Conservation (phyloP, 2,888 invertebrate genomes). For the Dendrolimus houi region DNA sequence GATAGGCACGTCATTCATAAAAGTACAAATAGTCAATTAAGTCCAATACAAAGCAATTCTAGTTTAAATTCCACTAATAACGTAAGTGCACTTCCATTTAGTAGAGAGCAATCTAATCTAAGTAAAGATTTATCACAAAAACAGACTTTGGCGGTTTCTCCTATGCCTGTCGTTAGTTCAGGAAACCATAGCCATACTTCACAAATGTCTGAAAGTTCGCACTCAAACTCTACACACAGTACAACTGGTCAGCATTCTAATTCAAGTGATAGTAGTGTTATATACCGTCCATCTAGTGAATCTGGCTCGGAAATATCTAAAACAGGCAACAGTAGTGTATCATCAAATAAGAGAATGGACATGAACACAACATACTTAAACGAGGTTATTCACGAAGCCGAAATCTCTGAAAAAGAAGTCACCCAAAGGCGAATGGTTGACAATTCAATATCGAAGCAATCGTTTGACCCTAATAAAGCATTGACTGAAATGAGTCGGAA, state of each 20-base stretch:
- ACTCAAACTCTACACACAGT: conserved; percentile 74
- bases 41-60: conserved; percentile 75
- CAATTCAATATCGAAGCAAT: conserved; percentile 36
- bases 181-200: conserved; percentile 45
- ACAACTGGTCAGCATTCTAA: conserved; percentile 82
- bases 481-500: conserved; percentile 47
- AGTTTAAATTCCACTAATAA: conserved; percentile 74
- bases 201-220: conserved; percentile 82
- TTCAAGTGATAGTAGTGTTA: conserved; percentile 84
- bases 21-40: conserved; percentile 75
- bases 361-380: conserved; percentile 71
- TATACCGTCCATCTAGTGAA: conserved; percentile 84
- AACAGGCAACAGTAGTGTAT: conserved; percentile 44
- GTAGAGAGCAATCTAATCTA: conserved; percentile 70
- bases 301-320: conserved; percentile 79
- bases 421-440: conserved; percentile 50
- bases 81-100: conserved; percentile 62
- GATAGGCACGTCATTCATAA: conserved; percentile 69
- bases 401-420: conserved; percentile 66
- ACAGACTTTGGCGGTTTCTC: conserved; percentile 81
- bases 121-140: conserved; percentile 68
- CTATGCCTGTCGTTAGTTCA: conserved; percentile 79
- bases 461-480: conserved; percentile 50
- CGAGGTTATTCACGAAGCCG: conserved; percentile 72
- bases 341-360: conserved; percentile 68